phyloP scores from a whole-genome alignment of 2,888 invertebrate genomes.

The Venusia cambrica region DNA sequence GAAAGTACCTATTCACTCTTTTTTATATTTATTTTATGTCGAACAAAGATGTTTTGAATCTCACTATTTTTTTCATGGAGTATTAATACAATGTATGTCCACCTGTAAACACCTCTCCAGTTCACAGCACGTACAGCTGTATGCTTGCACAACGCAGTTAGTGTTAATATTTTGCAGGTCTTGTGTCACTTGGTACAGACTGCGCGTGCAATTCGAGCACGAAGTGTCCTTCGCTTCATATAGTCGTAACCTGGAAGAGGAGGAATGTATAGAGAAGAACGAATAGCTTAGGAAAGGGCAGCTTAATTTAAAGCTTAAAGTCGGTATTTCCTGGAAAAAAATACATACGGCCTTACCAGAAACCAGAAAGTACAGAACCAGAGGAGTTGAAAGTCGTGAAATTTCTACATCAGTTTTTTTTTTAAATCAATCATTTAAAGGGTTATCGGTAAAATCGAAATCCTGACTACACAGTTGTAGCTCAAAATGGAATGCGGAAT shows the following conservation, averaged over 20 bases:
- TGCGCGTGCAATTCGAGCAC: constrained; percentile 40
- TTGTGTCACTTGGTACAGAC: constrained; percentile 53
- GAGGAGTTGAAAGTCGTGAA: too few species aligned
- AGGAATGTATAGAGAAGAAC: constrained; percentile 5
- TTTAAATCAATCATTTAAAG: too few species aligned
- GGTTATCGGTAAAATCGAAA: constrained; percentile 23
- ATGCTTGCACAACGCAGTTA: constrained; percentile 62
- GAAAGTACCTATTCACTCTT: too few species aligned
- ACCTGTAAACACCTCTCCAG: constrained; percentile 69
- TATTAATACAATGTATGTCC: constrained; percentile 8
- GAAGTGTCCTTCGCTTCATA: constrained; percentile 40
- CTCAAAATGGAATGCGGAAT: constrained; percentile 44
- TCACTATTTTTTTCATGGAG: too few species aligned
- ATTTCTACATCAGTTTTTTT: too few species aligned
- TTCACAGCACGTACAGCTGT: constrained; percentile 50
- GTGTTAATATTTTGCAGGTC: constrained; percentile 67
- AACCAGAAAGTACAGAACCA: too few species aligned
- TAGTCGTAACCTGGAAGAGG: constrained; percentile 22
- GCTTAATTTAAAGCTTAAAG: too few species aligned
- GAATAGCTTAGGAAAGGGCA: background rate
- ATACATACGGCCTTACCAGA: too few species aligned
- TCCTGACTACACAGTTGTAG: constrained; percentile 56
- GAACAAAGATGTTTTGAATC: too few species aligned
- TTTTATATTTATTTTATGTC: too few species aligned
- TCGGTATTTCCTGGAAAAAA: too few species aligned